A percentile compares a stretch with the other conserved stretches of the same genome.
Conservation (phyloP, 2,797 vertebrate species). For the Delichon dasypus region DNA sequence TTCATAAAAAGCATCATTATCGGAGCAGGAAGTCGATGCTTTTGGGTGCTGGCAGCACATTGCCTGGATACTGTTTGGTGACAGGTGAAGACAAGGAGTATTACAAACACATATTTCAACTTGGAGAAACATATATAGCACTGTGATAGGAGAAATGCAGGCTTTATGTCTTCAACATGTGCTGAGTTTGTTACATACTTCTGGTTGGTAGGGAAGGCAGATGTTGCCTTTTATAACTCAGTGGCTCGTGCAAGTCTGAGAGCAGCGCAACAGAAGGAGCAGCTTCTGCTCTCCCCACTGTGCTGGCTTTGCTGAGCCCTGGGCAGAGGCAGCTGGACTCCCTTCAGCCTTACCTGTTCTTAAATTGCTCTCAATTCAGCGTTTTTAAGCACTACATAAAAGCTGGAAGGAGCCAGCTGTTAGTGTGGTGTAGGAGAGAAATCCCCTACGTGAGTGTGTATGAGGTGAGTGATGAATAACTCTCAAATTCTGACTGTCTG, state of each 20-base stretch:
- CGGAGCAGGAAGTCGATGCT: neutral
- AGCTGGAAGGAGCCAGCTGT: neutral
- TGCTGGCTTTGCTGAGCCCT: neutral
- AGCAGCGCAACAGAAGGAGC: neutral
- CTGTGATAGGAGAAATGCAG: neutral
- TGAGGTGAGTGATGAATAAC: neutral
- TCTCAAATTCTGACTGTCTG: neutral
- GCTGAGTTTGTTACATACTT: neutral
- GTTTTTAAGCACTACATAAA: neutral
- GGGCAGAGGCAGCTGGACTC: constrained; percentile 6
- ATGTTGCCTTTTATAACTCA: constrained; percentile 33
- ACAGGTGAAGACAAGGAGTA: constrained; percentile 21
- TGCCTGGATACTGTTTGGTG: neutral
- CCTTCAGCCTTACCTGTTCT: constrained; percentile 32
- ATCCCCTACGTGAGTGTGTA: neutral
- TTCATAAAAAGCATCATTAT: neutral
- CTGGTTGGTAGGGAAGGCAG: neutral
- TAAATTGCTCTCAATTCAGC: neutral
- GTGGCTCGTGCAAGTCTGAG: neutral
- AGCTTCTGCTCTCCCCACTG: neutral
- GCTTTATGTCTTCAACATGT: neutral
- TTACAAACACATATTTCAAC: constrained; percentile 19
- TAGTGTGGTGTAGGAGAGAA: neutral
- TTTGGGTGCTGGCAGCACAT: neutral
- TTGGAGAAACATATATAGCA: neutral